Evolutionary conservation across 2,113 vertebrate species (phyloP), one percentile per base, ranked within the genome.

Genomic region (Calypte anna): DNA sequence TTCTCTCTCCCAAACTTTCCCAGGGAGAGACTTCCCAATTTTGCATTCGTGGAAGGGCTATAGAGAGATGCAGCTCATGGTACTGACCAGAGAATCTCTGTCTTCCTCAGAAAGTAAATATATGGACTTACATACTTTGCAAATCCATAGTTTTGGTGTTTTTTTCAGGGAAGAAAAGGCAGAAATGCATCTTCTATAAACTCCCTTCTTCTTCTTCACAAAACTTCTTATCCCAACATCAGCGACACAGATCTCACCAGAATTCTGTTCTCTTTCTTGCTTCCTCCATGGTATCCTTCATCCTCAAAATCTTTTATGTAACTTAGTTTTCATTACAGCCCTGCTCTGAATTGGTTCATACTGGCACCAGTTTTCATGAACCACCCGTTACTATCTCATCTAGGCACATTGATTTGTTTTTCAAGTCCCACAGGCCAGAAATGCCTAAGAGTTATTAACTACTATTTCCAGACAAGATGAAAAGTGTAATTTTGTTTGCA

Each of bases 401-500:
- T 76, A 78, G 51, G 74, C 62, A 85, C 46, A 80, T 2, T 79
- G 67, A 58, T 73, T 87, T 84, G 22, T 68, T 97, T 92, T 89
- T 84, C 44, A 62, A 92, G 54, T 85, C 81, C 46, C 67, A 92
- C 4, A 10, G 44, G 69, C 76, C 73, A 94, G 59, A 92, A 94
- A 94, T 75, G 53, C 74, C 86, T 79, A 22, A 36, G 73, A 84
- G 91, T 93, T 94, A 94, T 87, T 93, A 93, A 83, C 61, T 70
- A 59, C 44, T 64, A 61, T 89, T 89, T 95, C 89, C 92, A 95
- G 62, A 84, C 36, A 68, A 84, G 66, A 94, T 66, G 86, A 89
- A 94, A 92, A 94, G 46, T 43, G 33, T 92, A 95, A 95, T 96
- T 94, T 93, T 82, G 27, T 73, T 90, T 89, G 54, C 87, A 92